Conservation (phyloP, 2,888 invertebrate genomes). For the Coenonympha glycerion region DNA sequence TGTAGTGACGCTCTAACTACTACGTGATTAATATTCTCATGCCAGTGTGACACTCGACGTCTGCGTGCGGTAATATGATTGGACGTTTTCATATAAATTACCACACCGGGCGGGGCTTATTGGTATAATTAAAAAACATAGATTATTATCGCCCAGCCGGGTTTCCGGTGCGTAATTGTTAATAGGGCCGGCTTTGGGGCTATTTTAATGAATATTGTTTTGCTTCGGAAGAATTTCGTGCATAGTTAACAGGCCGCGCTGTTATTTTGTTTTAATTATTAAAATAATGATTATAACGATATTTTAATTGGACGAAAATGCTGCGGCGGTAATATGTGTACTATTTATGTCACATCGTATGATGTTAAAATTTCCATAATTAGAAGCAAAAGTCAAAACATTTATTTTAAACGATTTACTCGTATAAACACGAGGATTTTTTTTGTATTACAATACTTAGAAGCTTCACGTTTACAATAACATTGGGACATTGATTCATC, state of each 20-base stretch:
- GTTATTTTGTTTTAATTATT: constrained; percentile 21
- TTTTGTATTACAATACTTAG: neutral
- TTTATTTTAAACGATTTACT: constrained; percentile 1
- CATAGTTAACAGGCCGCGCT: constrained; percentile 17
- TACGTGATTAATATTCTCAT: constrained; percentile 60
- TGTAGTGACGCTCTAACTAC: constrained; percentile 32
- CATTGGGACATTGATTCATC: too few relatives aligned
- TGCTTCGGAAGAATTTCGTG: constrained; percentile 30
- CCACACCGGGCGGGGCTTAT: constrained; percentile 58
- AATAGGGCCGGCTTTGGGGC: constrained; percentile 41
- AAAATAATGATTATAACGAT: constrained; percentile 12
- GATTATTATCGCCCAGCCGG: constrained; percentile 62
- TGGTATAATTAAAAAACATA: constrained; percentile 64
- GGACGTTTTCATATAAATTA: constrained; percentile 69
- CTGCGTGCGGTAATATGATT: constrained; percentile 65
- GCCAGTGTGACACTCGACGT: constrained; percentile 57
- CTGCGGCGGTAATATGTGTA: neutral
- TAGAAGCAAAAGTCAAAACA: neutral
- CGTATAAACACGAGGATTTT: neutral
- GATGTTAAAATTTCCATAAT: neutral
- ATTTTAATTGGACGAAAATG: constrained; percentile 10
- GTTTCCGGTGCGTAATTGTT: constrained; percentile 62
- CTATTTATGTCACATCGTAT: neutral
- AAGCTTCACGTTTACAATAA: too few relatives aligned
- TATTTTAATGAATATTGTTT: constrained; percentile 42